Base-by-base conservation (phyloP, 2,797 vertebrate genomes). In the Acomys russatus region DNA sequence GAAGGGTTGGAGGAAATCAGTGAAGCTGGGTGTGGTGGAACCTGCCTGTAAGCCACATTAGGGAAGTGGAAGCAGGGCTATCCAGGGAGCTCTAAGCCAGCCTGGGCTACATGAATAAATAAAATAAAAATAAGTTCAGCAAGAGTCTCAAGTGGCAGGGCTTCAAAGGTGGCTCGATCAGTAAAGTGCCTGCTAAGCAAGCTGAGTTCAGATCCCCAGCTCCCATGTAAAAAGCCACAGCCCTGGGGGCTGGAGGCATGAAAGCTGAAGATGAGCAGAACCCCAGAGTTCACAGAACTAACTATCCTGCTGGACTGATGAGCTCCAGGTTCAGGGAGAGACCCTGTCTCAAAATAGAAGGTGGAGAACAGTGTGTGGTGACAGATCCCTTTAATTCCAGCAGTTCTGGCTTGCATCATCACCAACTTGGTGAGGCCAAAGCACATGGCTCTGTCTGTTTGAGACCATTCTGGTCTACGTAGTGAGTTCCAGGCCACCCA, bases 1-100 rank as follows among this genome's bases (percentile, higher is more conserved):
- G 14, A 64, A 91, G 22, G 17, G n/a, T 59, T 91, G 87, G 90
- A 94, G 93, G 84, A 92, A 86, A 80, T 51, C n/a, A 84, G 10
- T 66, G 87, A 84, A 20, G 8, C n/a, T 59, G 85, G 54, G 7
- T 35, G 15, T 44, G 17, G 70, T 74, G 5, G 28, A 10, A 49
- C 83, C 44, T n/a, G 18, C 63, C 38, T 22, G 3, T 14, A 23
- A 49, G 33, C 44, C 30, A 22, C 63, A 15, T 2, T 33, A 20
- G 38, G 63, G 30, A 66, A 51, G 44, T 30, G 9, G 30, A 70
- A 25, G 49, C 64, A n/a, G 33, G 33, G 30, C 44, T n/a, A 51
- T 38, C n/a, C 44, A 70, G 49, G 30, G 44, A 68, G 49, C 70
- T 70, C 44, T 33, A 86, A n/a, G 66, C 18, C 64, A 51, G 44